These are phyloP conservation scores for Porites evermanni DNA, from an alignment of 92 coral and sea anemone species.

Conservation along the genomic window DNA sequence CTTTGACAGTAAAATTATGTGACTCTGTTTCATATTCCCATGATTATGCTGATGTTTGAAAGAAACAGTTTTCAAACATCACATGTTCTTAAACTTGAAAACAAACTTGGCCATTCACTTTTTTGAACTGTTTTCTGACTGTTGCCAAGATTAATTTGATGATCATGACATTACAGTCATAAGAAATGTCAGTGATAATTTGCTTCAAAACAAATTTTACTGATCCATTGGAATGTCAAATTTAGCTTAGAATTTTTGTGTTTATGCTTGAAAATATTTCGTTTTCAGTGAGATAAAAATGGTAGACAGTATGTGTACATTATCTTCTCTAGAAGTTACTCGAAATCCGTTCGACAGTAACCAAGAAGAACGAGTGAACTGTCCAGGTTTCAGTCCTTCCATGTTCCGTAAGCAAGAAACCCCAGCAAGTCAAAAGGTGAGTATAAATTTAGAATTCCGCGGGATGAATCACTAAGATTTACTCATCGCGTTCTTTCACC, in stretches of 20 bases:
- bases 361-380: constrained; percentile 74
- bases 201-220: no score
- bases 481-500: background rate
- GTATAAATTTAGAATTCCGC: background rate
- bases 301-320: constrained; percentile 75
- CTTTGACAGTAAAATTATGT: no score
- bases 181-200: no score
- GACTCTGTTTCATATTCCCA: no score
- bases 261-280: background rate
- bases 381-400: constrained; percentile 96
- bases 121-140: no score
- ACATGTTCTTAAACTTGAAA: no score
- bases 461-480: background rate
- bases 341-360: constrained; percentile 94
- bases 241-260: background rate
- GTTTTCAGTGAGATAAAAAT: constrained; percentile 24
- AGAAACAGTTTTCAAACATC: no score
- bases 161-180: no score
- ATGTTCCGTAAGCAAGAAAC: constrained; percentile 90
- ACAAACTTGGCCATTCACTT: no score
- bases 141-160: no score
- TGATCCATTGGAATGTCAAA: constrained; percentile 19
- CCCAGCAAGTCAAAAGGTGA: constrained; percentile 90
- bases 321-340: constrained; percentile 83
- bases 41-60: no score